Conservation (phyloP, 1,140 invertebrate genomes). For the Anastrepha obliqua region DNA sequence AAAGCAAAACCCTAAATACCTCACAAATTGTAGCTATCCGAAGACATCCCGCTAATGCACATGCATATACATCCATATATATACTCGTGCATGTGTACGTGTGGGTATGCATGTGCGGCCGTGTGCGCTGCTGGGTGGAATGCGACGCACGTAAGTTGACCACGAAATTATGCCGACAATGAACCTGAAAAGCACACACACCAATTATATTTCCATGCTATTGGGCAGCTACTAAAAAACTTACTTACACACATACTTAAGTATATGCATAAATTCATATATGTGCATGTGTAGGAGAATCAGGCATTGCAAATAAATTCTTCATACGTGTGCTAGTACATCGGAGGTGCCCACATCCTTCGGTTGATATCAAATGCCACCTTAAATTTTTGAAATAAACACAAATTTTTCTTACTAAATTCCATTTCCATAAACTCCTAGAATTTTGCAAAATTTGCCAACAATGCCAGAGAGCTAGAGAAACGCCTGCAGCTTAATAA, state of each 20-base stretch:
- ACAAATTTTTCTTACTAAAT: conserved; percentile 48
- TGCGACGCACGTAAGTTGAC: conserved; percentile 61
- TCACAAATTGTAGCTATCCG: neutral
- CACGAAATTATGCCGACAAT: conserved; percentile 72
- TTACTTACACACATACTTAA: neutral
- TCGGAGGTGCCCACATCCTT: neutral
- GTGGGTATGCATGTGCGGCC: neutral
- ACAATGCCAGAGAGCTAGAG: conserved; percentile 24
- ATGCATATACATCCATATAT: neutral
- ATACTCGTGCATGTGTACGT: neutral
- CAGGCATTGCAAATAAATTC: no score
- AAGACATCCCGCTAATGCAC: neutral
- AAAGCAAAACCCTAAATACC: neutral
- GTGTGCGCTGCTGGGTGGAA: neutral
- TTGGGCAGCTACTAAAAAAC: neutral
- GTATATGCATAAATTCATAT: neutral
- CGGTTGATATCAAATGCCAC: conserved; percentile 37
- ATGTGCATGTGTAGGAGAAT: neutral
- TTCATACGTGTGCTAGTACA: neutral
- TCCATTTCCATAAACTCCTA: conserved; percentile 38
- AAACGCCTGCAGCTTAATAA: conserved; percentile 33
- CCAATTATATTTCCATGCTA: conserved; percentile 6
- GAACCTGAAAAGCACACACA: conserved; percentile 63
- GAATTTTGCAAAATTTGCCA: conserved; percentile 53
- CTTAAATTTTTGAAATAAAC: conserved; percentile 51